Evolutionary conservation across 2,888 invertebrate species (phyloP).

Genomic region (Leucoptera coffeella): DNA sequence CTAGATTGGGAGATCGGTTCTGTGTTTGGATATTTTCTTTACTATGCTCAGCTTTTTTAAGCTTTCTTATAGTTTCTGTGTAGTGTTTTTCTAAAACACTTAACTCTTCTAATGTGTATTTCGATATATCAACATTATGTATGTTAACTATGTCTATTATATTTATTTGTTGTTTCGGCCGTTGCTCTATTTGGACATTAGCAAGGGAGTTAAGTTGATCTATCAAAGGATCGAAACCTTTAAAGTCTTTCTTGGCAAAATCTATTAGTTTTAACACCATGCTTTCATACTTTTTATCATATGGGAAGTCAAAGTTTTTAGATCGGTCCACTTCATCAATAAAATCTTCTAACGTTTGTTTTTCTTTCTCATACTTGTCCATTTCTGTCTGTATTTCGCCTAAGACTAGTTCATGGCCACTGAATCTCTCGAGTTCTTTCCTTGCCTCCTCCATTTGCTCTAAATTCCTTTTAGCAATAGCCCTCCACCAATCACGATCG

Average conservation of each 20-base stretch:
- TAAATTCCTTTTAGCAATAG: conserved; percentile 34
- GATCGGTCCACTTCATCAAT: conserved; percentile 38
- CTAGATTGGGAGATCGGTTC: conserved; percentile 10
- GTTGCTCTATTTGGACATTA: conserved; percentile 22
- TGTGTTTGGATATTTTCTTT: conserved; percentile 20
- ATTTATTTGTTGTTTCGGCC: conserved; percentile 23
- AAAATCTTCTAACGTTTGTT: conserved; percentile 26
- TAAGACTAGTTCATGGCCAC: conserved; percentile 33
- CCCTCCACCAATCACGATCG: conserved; percentile 45
- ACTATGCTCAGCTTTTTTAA: conserved; percentile 15
- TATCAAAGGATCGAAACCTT: conserved; percentile 45
- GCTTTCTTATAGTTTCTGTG: conserved; percentile 35
- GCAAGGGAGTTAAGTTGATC: conserved; percentile 31
- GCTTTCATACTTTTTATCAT: conserved; percentile 39
- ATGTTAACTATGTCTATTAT: conserved; percentile 34
- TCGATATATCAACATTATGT: conserved; percentile 32
- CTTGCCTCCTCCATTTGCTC: conserved; percentile 42
- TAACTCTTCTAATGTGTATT: conserved; percentile 38
- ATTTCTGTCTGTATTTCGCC: conserved; percentile 29
- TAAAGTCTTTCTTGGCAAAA: conserved; percentile 42
- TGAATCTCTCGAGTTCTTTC: conserved; percentile 35
- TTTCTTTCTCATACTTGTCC: conserved; percentile 27
- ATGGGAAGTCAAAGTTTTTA: conserved; percentile 32
- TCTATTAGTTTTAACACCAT: conserved; percentile 38
- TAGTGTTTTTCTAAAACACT: conserved; percentile 40